Evolutionary conservation across 2,888 invertebrate species (phyloP), one percentile per base, ranked within the genome.

Genomic region (Phorcus lineatus): DNA sequence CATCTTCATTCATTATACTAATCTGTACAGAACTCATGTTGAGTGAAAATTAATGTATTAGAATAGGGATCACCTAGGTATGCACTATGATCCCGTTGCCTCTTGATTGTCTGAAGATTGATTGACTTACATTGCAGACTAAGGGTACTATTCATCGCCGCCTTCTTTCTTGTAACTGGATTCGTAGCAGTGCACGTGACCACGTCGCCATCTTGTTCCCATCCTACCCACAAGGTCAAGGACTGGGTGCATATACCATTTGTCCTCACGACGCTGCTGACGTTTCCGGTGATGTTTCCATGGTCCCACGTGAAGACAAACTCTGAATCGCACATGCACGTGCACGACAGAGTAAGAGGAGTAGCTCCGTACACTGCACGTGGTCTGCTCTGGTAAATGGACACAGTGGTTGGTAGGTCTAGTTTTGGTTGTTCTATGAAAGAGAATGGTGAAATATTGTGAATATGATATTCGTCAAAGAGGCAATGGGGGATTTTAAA

Each of bases 261-360:
- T 28, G 70, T 7, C 36, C 36, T 70, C 17, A 19, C 19, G 17
- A 70, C 70, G 11, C 17, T 13, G 70, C 70, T 70, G 31, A 70
- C 40, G 70, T 70, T 70, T 19, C 31, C 70, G 6, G 70, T 70
- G 7, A 70, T 17, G 70, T 70, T 70, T 1, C 70, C 70, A 19
- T 70, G 36, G 70, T 70, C 70, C 70, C 70, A 70, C 4, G 36
- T 36, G 36, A 70, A 70, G 31, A 70, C 40, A 19, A 31, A 70
- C 17, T 19, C 36, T 6, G 28, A 31, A 19, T 31, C 31, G 36
- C 70, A 70, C 40, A 19, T 19, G 36, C 70, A 70, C 36, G 28
- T 70, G 36, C 70, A 70, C 0, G 70, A 36, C 17, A 70, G 40
- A 16, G 19, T 36, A 11, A 70, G 19, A 3, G 70, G 70, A 3